A percentile compares a stretch with the other conserved stretches of the same genome.
Evolutionary conservation across 2,113 vertebrate species (phyloP).

Genomic region (Hippocampus comes): DNA sequence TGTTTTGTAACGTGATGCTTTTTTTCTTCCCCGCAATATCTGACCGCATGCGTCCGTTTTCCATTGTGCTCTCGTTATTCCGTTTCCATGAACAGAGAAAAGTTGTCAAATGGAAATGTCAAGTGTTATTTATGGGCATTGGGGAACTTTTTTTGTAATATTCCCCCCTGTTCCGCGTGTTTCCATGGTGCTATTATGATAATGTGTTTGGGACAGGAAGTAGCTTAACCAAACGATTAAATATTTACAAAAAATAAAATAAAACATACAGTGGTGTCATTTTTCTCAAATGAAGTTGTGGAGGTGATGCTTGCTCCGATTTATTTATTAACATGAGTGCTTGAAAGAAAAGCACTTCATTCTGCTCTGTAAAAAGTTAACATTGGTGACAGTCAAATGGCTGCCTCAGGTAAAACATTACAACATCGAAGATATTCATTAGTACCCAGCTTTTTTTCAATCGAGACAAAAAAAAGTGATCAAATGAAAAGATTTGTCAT

Average conservation of each 20-base stretch:
- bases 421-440: too few relatives aligned
- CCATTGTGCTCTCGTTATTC: not conserved
- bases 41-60: constrained; percentile 57
- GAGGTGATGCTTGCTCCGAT: not conserved
- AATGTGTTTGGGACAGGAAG: constrained; percentile 37
- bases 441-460: too few relatives aligned
- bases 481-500: too few relatives aligned
- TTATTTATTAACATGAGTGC: not conserved
- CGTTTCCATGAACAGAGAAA: not conserved
- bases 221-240: constrained; percentile 47
- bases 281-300: not conserved
- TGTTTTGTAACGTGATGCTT: constrained; percentile 10
- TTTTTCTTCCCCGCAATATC: constrained; percentile 36
- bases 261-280: not conserved
- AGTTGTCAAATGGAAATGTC: constrained; percentile 22
- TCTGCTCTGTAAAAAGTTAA: not conserved
- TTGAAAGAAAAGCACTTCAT: not conserved
- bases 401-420: too few relatives aligned
- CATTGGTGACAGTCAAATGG: too few relatives aligned
- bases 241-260: constrained; percentile 43
- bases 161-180: constrained; percentile 46
- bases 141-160: constrained; percentile 67
- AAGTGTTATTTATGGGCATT: constrained; percentile 52
- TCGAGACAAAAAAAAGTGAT: too few relatives aligned
- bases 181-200: constrained; percentile 50